Base-by-base conservation (phyloP, 1,140 invertebrate genomes). In the Brachionus rubens region DNA sequence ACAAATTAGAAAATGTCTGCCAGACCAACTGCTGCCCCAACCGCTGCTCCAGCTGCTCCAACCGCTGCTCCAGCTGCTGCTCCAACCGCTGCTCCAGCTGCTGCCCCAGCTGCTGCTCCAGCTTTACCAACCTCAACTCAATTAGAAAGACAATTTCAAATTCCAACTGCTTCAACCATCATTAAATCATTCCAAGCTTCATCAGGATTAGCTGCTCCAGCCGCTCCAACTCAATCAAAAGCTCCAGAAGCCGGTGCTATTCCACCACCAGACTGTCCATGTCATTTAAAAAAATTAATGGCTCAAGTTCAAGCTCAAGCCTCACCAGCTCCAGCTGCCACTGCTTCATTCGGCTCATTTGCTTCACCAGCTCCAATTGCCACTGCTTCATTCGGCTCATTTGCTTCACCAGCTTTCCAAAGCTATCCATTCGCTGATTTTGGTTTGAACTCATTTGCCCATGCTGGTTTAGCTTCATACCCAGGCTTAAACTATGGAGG, bases 261-360 rank as follows among this genome's bases (percentile, higher is more conserved):
- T 14, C 52, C 54, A 59, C 54, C 54, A 36, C 54, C 54, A 16
- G 54, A 59, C 16, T 59, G 54, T 21, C 54, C 54, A 33, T 59
- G 54, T 40, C 54, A 59, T 16, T 59, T 59, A 12, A 59, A 59
- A 59, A 59, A 59, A 19, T 10, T 59, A 19, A 2, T 59, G 12
- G 36, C 19, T 36, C 33, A 59, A 36, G 1, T 28, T 54, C 24
- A 28, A 33, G 19, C 50, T 36, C 10, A 21, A 41, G 30, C 26
- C 28, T 26, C 28, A 16, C 30, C 54, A 59, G 5, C 54, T 21
- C 33, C 3, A 36, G 9, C 9, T 36, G 9, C 33, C 3, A 36
- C 3, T 36, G 33, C 9, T 36, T 36, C 33, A 36, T 36, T 26
- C 12, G 19, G 12, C 19, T 52, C 54, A 40, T 59, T 59, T 59